Conservation (phyloP, 1,140 invertebrate genomes). For the Magallana ariakensis region DNA sequence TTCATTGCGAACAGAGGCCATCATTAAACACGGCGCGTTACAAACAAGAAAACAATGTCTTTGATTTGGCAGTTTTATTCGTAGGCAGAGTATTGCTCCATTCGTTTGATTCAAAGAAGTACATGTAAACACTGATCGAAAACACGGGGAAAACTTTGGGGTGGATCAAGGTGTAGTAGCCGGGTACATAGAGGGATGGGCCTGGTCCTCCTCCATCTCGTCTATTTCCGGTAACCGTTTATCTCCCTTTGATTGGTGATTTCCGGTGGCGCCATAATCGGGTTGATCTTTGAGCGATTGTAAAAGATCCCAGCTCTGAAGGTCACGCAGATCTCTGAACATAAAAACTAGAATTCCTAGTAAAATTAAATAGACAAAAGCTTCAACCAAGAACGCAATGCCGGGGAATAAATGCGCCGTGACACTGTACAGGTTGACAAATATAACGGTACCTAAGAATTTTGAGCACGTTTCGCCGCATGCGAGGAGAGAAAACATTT, state of each 20-base stretch:
- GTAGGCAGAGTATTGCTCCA: not conserved
- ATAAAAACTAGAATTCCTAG: slow-evolving; percentile 63
- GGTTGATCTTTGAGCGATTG: slow-evolving; percentile 55
- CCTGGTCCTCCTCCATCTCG: slow-evolving; percentile 60
- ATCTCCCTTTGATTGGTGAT: slow-evolving; percentile 26
- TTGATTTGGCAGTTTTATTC: slow-evolving; percentile 21
- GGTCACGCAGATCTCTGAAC: slow-evolving; percentile 59
- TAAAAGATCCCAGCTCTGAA: slow-evolving; percentile 62
- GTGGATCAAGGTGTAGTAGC: slow-evolving; percentile 58
- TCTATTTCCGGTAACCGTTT: slow-evolving; percentile 58
- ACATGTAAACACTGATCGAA: not conserved
- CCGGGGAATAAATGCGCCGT: slow-evolving; percentile 72
- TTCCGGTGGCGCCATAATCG: slow-evolving; percentile 43
- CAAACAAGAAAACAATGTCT: not conserved
- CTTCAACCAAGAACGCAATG: slow-evolving; percentile 73
- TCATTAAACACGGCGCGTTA: too few species aligned
- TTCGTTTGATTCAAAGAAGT: not conserved
- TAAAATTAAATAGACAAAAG: slow-evolving; percentile 66
- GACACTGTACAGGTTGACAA: slow-evolving; percentile 74
- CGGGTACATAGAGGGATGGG: slow-evolving; percentile 54
- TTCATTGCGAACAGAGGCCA: too few species aligned
- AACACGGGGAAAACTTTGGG: not conserved
- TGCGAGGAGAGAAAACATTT: slow-evolving; percentile 75
- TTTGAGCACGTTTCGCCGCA: slow-evolving; percentile 75
- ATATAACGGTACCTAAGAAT: slow-evolving; percentile 75